Evolutionary conservation across 2,113 vertebrate genomes (phyloP).

Genomic region (Progne subis): DNA sequence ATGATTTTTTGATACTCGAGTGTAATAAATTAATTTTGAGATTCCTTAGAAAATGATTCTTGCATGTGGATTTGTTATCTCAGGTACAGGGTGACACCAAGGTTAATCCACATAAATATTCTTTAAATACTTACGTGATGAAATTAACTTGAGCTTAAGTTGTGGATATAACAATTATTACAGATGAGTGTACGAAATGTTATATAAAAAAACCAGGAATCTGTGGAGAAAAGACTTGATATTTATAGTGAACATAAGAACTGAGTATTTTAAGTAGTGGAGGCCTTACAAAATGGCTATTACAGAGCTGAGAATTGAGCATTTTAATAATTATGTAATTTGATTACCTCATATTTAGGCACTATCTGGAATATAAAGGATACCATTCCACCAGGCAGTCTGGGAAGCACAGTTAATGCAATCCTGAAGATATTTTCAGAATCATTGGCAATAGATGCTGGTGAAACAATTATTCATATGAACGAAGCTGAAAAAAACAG

Average conservation of each 20-base stretch:
- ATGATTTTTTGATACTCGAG: neutral
- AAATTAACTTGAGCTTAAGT: neutral
- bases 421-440: slow-evolving; percentile 84
- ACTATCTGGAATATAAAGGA: slow-evolving; percentile 91
- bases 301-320: neutral
- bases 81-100: neutral
- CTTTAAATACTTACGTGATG: neutral
- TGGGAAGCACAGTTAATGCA: slow-evolving; percentile 86
- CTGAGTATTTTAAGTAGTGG: neutral
- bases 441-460: slow-evolving; percentile 82
- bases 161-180: neutral
- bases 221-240: neutral
- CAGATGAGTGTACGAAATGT: neutral
- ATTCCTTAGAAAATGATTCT: neutral
- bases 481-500: slow-evolving; percentile 73
- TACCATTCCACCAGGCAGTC: slow-evolving; percentile 79
- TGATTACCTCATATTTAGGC: slow-evolving; percentile 49
- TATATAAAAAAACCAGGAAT: neutral
- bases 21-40: neutral
- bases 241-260: neutral
- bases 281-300: neutral
- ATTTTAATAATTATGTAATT: neutral
- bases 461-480: slow-evolving; percentile 77
- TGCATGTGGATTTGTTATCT: neutral
- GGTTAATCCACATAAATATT: neutral